These are phyloP conservation scores for Drosophila parabipectinata DNA, from an alignment of 1,140 invertebrate genomes.

Conservation along the genomic window DNA sequence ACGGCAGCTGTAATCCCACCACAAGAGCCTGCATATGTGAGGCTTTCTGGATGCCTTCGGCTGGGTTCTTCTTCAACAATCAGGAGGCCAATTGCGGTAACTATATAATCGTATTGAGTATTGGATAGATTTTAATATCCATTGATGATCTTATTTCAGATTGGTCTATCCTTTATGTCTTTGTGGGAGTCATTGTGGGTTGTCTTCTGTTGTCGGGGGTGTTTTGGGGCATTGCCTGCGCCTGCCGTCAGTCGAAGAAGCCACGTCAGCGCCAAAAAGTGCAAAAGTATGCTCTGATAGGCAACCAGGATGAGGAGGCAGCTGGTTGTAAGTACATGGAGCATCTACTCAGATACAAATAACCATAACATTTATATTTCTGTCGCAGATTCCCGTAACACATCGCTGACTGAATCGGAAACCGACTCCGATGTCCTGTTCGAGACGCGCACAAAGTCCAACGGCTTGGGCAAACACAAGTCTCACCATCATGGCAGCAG, in stretches of 20 bases:
- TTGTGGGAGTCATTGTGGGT: constrained; percentile 89
- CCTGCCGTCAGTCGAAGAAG: constrained; percentile 87
- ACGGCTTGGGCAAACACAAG: constrained; percentile 84
- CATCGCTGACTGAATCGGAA: constrained; percentile 89
- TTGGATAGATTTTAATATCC: background rate
- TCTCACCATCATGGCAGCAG: constrained; percentile 43
- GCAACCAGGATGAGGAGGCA: constrained; percentile 86
- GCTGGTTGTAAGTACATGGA: constrained; percentile 83
- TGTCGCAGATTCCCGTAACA: constrained; percentile 84
- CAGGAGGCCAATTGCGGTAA: constrained; percentile 86
- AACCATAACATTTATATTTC: background rate
- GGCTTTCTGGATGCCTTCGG: constrained; percentile 97
- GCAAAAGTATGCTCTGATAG: constrained; percentile 87
- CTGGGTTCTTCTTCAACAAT: constrained; percentile 84
- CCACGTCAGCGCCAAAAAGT: constrained; percentile 84
- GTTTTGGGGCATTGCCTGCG: constrained; percentile 89
- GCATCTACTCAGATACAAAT: background rate
- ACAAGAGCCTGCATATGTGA: constrained; percentile 95
- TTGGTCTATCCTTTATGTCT: constrained; percentile 95
- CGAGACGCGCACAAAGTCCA: constrained; percentile 86
- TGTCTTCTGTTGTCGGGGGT: constrained; percentile 87
- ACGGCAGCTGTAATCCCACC: constrained; percentile 94
- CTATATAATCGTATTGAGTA: background rate
- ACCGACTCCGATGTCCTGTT: constrained; percentile 90
- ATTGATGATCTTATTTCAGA: constrained; percentile 85